phyloP scores from a whole-genome alignment of 2,888 invertebrate genomes.

The Danaus chrysippus region DNA sequence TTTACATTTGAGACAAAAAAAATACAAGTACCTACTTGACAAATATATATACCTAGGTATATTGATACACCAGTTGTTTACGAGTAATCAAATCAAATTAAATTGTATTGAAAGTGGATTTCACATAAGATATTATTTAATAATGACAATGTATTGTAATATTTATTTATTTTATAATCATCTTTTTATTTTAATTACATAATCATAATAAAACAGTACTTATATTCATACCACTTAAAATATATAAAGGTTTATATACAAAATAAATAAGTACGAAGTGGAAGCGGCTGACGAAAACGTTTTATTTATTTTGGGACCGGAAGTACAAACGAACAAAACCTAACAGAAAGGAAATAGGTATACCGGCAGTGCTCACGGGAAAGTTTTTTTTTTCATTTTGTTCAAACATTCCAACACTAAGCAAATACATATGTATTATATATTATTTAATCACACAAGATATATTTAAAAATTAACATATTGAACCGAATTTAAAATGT shows the following conservation, averaged over 20 bases:
- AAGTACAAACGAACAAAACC: slow-evolving; percentile 67
- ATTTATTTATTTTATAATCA: too few relatives aligned
- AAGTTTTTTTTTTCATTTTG: too few relatives aligned
- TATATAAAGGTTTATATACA: slow-evolving; percentile 32
- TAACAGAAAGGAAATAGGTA: slow-evolving; percentile 59
- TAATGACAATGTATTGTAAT: too few relatives aligned
- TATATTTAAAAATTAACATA: too few relatives aligned
- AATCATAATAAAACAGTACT: background rate
- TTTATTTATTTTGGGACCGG: slow-evolving; percentile 56
- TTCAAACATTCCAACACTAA: too few relatives aligned
- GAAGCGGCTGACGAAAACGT: slow-evolving; percentile 63
- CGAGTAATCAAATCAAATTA: too few relatives aligned
- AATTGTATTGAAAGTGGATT: too few relatives aligned
- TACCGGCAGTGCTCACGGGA: slow-evolving; percentile 35
- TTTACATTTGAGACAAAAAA: slow-evolving; percentile 12
- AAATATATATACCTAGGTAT: background rate
- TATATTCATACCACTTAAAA: background rate
- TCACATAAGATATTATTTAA: too few relatives aligned
- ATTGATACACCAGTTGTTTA: background rate
- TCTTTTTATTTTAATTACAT: too few relatives aligned
- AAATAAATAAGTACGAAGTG: slow-evolving; percentile 48
- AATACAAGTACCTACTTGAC: background rate
- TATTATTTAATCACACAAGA: too few relatives aligned
- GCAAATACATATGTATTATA: too few relatives aligned
- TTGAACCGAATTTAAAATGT: background rate